These are phyloP conservation scores for Siniperca obscura DNA, from an alignment of 2,797 vertebrate genomes.

Conservation along the genomic window DNA sequence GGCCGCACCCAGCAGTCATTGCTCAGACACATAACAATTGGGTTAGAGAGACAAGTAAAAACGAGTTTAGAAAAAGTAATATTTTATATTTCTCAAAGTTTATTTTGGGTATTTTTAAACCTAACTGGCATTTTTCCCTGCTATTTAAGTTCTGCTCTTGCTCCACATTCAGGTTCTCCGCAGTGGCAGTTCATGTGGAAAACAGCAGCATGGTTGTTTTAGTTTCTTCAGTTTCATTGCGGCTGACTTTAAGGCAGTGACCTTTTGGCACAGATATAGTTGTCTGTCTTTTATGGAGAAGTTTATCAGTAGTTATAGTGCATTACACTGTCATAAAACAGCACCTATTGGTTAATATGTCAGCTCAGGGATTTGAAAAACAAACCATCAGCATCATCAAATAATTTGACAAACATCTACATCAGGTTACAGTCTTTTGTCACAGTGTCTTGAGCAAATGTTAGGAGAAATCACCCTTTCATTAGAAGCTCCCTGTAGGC, in stretches of 20 bases:
- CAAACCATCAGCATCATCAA: not conserved
- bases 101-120: not conserved
- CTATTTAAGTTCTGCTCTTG: not conserved
- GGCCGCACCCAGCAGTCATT: conserved; percentile 30
- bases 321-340: conserved; percentile 17
- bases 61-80: not conserved
- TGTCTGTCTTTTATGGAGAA: not conserved
- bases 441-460: conserved; percentile 40
- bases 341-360: not conserved
- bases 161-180: not conserved
- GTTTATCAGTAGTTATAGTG: conserved; percentile 12
- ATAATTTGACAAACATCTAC: conserved; percentile 42
- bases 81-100: not conserved
- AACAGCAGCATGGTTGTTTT: not conserved
- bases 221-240: not conserved
- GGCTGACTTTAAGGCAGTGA: not conserved
- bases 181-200: not conserved
- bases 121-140: not conserved
- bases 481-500: conserved; percentile 13
- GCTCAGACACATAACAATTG: conserved; percentile 7
- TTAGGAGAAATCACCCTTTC: conserved; percentile 30
- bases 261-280: not conserved
- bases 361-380: conserved; percentile 13
- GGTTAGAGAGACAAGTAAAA: conserved; percentile 8
- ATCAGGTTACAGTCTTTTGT: conserved; percentile 2